These are phyloP conservation scores for Lacanobia wlatinum DNA, from an alignment of 2,888 invertebrate genomes.

Conservation along the genomic window DNA sequence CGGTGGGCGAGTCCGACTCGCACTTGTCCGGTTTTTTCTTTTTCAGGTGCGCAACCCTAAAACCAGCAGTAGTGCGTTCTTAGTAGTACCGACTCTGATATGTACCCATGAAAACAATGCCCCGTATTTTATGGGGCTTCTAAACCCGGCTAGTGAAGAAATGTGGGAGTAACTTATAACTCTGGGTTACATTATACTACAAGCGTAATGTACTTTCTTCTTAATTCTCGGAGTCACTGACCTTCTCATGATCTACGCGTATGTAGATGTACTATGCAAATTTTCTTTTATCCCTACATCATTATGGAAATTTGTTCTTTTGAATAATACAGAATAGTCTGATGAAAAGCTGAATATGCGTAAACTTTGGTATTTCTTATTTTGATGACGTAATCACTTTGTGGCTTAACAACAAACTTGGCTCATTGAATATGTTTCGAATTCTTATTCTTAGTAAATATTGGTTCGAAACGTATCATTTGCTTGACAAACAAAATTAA, in stretches of 20 bases:
- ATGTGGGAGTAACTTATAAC: background rate
- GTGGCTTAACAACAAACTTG: slow-evolving; percentile 46
- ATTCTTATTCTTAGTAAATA: slow-evolving; percentile 23
- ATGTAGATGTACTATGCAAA: slow-evolving; percentile 34
- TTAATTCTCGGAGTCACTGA: slow-evolving; percentile 1
- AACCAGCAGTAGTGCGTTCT: too few relatives aligned
- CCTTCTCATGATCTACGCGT: slow-evolving; percentile 7
- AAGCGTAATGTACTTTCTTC: background rate
- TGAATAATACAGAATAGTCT: slow-evolving; percentile 59
- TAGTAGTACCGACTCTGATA: too few relatives aligned
- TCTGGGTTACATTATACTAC: background rate
- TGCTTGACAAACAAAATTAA: slow-evolving; percentile 25
- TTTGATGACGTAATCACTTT: slow-evolving; percentile 56
- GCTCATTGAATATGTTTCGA: slow-evolving; percentile 51
- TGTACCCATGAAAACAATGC: too few relatives aligned
- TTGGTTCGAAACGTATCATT: slow-evolving; percentile 23
- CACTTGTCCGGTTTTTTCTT: too few relatives aligned
- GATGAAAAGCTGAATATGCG: slow-evolving; percentile 56
- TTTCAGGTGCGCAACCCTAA: too few relatives aligned
- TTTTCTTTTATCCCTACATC: slow-evolving; percentile 36
- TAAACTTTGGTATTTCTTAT: slow-evolving; percentile 59
- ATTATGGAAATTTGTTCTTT: slow-evolving; percentile 57
- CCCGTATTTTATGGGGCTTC: too few relatives aligned
- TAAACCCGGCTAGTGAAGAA: background rate
- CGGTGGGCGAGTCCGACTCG: too few relatives aligned